Conservation (phyloP, 2,888 invertebrate genomes). For the Drosophila greeni region DNA sequence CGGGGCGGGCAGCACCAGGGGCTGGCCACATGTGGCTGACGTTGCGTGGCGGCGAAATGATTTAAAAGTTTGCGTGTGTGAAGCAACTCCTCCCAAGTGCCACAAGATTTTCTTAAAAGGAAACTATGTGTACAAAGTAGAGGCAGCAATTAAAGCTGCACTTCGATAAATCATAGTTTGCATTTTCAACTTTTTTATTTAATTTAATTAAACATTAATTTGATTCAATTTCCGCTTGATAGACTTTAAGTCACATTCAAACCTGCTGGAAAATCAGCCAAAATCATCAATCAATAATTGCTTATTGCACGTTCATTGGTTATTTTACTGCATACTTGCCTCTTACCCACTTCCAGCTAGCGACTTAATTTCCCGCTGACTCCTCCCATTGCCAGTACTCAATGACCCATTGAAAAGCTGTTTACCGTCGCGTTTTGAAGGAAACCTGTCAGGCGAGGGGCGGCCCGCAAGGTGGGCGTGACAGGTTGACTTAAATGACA, state of each 20-base stretch:
- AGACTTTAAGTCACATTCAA: background rate
- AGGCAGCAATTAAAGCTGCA: background rate
- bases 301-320: conserved; percentile 6
- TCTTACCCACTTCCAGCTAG: background rate
- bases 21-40: conserved; percentile 43
- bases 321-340: background rate
- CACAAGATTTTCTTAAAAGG: background rate
- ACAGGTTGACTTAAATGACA: conserved; percentile 56
- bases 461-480: conserved; percentile 22
- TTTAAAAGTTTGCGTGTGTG: conserved; percentile 51
- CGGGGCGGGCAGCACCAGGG: background rate
- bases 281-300: conserved; percentile 14
- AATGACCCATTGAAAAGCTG: conserved; percentile 38
- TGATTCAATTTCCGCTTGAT: background rate
- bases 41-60: conserved; percentile 57
- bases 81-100: conserved; percentile 14
- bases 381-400: conserved; percentile 9
- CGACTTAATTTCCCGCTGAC: conserved; percentile 2
- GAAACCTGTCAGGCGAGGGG: conserved; percentile 17
- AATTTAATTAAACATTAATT: background rate
- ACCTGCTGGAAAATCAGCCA: background rate
- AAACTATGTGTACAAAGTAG: background rate
- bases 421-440: conserved; percentile 19
- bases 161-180: background rate
- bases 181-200: background rate